Evolutionary conservation across 2,113 vertebrate species (phyloP).

Genomic region (Siniperca chuatsi): DNA sequence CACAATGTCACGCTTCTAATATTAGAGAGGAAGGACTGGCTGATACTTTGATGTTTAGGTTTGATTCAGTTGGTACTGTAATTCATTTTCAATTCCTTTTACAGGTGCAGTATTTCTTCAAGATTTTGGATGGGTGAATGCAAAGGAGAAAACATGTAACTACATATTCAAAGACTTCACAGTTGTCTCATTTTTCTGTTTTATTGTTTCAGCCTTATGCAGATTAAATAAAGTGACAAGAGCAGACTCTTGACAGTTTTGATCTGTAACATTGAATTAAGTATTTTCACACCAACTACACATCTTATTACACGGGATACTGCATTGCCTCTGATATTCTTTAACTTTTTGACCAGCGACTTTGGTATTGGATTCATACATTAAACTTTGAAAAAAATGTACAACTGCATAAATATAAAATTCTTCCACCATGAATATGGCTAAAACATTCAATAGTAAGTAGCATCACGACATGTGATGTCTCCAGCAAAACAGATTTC

Average conservation of each 20-base stretch:
- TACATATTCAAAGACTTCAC: slow-evolving; percentile 61
- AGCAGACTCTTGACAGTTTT: slow-evolving; percentile 93
- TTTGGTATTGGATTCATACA: slow-evolving; percentile 99
- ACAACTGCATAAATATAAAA: slow-evolving; percentile 99
- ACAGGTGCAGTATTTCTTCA: slow-evolving; percentile 98
- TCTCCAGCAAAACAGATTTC: slow-evolving; percentile 89
- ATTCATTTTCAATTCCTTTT: slow-evolving; percentile 41
- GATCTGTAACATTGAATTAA: slow-evolving; percentile 93
- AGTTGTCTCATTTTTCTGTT: slow-evolving; percentile 76
- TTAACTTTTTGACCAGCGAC: slow-evolving; percentile 93
- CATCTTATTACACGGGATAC: slow-evolving; percentile 95
- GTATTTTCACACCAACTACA: slow-evolving; percentile 89
- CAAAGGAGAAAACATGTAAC: slow-evolving; percentile 2
- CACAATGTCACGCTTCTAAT: not conserved
- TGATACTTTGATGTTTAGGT: not conserved
- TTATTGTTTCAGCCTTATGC: slow-evolving; percentile 94
- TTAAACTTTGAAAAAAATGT: slow-evolving; percentile 99
- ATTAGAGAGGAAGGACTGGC: not conserved
- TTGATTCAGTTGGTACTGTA: not conserved
- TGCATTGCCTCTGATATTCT: slow-evolving; percentile 95
- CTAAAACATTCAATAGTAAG: slow-evolving; percentile 99
- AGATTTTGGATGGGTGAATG: slow-evolving; percentile 88
- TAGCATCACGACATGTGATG: slow-evolving; percentile 94
- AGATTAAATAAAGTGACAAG: slow-evolving; percentile 97
- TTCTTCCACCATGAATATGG: slow-evolving; percentile 99